These are phyloP conservation scores for Eucidaris tribuloides DNA, from an alignment of 35 echinoderm and acorn worm genomes.

Conservation along the genomic window DNA sequence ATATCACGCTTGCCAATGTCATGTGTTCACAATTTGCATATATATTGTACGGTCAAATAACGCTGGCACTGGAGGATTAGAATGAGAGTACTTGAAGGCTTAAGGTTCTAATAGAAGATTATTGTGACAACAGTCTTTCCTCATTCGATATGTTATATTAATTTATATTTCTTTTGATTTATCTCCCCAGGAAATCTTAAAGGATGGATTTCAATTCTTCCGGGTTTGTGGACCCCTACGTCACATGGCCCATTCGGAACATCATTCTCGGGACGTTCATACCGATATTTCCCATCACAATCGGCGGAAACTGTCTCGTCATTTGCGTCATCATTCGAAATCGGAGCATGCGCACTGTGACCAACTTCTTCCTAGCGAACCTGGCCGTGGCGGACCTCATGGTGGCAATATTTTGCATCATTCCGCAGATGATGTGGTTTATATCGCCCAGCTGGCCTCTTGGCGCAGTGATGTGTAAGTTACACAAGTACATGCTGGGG, in stretches of 20 bases:
- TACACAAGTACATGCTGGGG: constrained; percentile 60
- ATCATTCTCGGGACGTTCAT: constrained; percentile 70
- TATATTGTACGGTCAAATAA: too few species aligned
- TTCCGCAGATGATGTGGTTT: constrained; percentile 73
- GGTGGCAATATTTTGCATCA: constrained; percentile 74
- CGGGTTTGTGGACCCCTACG: constrained; percentile 75
- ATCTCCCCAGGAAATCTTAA: too few species aligned
- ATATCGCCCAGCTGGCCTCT: constrained; percentile 45
- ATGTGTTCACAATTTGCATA: too few species aligned
- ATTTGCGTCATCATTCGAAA: constrained; percentile 83
- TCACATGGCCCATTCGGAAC: constrained; percentile 35
- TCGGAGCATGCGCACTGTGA: constrained; percentile 85
- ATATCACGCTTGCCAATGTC: too few species aligned
- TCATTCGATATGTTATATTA: too few species aligned
- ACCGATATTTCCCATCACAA: constrained; percentile 45
- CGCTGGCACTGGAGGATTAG: too few species aligned
- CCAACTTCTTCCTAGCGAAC: constrained; percentile 94
- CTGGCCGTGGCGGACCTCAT: constrained; percentile 84
- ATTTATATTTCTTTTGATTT: too few species aligned
- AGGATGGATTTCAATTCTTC: too few species aligned
- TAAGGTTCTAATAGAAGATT: too few species aligned
- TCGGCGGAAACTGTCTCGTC: constrained; percentile 83
- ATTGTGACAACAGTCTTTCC: too few species aligned
- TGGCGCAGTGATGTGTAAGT: constrained; percentile 57
- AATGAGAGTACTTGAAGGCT: too few species aligned